Percentiles rank a stretch among this genome's conserved stretches.
phyloP scores from a whole-genome alignment of 2,797 vertebrate genomes.

The Gallinago solitaria region DNA sequence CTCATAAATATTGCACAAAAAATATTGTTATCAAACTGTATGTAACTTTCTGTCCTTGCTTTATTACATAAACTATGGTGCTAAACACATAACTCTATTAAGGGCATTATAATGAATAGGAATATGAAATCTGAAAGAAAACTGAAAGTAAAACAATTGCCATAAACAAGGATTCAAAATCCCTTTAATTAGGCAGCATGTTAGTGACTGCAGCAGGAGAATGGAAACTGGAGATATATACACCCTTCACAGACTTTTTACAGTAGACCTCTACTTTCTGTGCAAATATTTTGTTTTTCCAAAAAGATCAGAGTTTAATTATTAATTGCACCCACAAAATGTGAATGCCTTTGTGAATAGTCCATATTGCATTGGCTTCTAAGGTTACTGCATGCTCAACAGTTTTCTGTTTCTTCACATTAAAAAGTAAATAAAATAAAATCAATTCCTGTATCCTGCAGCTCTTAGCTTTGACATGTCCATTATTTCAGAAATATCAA shows the following conservation, averaged over 20 bases:
- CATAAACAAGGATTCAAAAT: neutral
- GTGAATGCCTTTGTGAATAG: neutral
- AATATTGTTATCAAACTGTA: neutral
- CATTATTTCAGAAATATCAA: neutral
- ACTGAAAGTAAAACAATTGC: neutral
- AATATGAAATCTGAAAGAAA: neutral
- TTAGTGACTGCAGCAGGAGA: neutral
- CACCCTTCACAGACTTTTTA: neutral
- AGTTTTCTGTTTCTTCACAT: neutral
- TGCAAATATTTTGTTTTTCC: neutral
- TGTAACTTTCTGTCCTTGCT: neutral
- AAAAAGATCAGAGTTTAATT: neutral
- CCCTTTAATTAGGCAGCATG: neutral
- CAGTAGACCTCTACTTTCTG: neutral
- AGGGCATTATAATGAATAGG: neutral
- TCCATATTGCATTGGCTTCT: neutral
- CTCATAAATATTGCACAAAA: neutral
- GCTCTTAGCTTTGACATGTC: neutral
- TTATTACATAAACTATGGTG: neutral
- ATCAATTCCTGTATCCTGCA: neutral
- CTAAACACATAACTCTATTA: neutral
- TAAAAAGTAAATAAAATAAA: neutral
- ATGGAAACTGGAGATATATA: neutral
- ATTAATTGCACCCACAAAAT: neutral
- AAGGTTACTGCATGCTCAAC: neutral